Evolutionary conservation across 2,113 vertebrate genomes (phyloP).

Genomic region (Genyomyrus donnyi): DNA sequence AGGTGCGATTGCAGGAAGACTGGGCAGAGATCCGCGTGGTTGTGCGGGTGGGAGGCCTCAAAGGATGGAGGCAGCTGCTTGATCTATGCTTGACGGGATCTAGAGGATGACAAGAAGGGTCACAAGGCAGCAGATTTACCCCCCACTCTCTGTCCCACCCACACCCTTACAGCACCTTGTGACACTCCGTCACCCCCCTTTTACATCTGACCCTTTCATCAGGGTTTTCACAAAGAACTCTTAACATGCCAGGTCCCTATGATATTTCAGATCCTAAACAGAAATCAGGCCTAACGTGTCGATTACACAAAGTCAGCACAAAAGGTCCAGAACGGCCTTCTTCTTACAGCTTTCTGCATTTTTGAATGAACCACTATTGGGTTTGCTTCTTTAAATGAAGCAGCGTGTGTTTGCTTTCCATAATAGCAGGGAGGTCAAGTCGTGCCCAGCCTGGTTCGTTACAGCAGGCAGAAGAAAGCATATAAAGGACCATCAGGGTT

Average conservation of each 20-base stretch:
- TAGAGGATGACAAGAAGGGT: background rate
- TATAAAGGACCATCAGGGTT: no score
- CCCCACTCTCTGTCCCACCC: background rate
- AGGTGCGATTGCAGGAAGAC: background rate
- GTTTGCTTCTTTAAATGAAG: no score
- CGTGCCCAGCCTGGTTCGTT: no score
- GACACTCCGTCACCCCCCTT: no score
- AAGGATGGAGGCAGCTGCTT: background rate
- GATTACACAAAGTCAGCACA: background rate
- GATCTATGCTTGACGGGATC: background rate
- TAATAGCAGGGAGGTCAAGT: no score
- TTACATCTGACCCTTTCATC: no score
- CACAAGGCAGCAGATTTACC: background rate
- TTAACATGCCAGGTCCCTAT: background rate
- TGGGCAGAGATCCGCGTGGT: background rate
- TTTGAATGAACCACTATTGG: no score
- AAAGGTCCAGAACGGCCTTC: no score
- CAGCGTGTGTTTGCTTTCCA: no score
- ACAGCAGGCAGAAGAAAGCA: no score
- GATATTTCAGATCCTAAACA: background rate
- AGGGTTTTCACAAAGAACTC: no score
- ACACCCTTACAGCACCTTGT: background rate
- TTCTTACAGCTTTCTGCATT: no score
- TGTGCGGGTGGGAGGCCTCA: background rate
- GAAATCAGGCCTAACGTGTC: background rate